Conservation (phyloP, 2,113 vertebrate species). For the Actenoides lindsayi region DNA sequence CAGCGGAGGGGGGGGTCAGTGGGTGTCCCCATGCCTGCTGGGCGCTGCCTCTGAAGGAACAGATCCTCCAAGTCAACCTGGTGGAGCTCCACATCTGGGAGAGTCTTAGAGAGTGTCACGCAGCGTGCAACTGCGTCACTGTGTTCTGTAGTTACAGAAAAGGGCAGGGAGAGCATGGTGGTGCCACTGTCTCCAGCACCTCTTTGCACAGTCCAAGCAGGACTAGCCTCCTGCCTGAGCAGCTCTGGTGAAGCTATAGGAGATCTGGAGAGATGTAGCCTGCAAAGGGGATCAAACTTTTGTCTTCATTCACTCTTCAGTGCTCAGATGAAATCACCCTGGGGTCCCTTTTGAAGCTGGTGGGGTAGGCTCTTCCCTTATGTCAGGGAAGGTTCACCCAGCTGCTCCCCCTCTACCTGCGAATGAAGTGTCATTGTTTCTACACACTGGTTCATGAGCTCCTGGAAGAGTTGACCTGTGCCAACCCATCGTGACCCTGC, state of each 20-base stretch:
- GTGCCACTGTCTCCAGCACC: neutral
- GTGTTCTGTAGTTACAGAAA: neutral
- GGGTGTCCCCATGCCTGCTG: neutral
- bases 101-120: neutral
- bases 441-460: rapidly evolving
- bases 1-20: rapidly evolving
- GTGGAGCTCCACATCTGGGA: neutral
- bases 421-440: neutral
- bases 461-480: neutral
- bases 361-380: neutral
- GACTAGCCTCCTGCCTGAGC: neutral
- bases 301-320: neutral
- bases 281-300: neutral
- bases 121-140: neutral
- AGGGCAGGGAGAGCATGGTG: neutral
- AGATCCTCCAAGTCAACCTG: neutral
- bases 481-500: neutral
- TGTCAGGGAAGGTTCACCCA: neutral
- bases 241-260: neutral
- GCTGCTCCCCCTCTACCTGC: neutral
- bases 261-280: neutral
- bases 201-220: neutral
- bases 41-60: neutral
- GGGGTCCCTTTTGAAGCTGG: neutral
- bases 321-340: neutral